phyloP scores from a whole-genome alignment of 1,140 invertebrate genomes.

The Polypedilum pembai region DNA sequence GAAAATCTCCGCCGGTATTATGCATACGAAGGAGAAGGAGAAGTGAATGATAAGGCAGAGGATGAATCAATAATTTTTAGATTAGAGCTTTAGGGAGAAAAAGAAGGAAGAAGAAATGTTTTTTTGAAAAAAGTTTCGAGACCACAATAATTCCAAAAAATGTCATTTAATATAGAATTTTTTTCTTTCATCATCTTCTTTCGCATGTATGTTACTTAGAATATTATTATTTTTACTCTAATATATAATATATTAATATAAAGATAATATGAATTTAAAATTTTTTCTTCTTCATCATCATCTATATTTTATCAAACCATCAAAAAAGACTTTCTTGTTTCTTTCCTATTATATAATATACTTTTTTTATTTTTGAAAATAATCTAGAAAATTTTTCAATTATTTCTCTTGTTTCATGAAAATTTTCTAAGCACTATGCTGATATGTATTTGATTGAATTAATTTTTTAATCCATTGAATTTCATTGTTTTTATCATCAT shows the following conservation, averaged over 20 bases:
- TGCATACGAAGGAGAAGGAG: too few relatives aligned
- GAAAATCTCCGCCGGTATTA: too few relatives aligned
- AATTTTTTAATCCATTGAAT: slow-evolving; percentile 19
- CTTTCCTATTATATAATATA: slow-evolving; percentile 4
- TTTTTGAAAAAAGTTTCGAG: not conserved
- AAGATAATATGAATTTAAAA: slow-evolving; percentile 5
- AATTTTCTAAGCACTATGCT: slow-evolving; percentile 26
- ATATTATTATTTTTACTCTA: not conserved
- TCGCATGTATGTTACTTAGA: not conserved
- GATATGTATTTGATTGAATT: slow-evolving; percentile 24
- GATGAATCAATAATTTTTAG: slow-evolving; percentile 1
- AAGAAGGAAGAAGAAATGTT: not conserved
- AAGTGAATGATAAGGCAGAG: too few relatives aligned
- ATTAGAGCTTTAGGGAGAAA: not conserved
- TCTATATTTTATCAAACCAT: not conserved
- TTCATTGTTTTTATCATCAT: slow-evolving; percentile 2
- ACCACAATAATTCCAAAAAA: not conserved
- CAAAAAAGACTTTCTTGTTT: slow-evolving; percentile 10
- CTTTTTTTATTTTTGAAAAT: slow-evolving; percentile 5
- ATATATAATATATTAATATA: slow-evolving; percentile 17
- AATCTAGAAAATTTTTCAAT: slow-evolving; percentile 24
- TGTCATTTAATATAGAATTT: not conserved
- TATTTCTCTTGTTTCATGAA: not conserved
- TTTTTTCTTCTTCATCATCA: not conserved
- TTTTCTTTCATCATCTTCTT: not conserved